Conservation (phyloP, 2,797 vertebrate species). For the Sus cebifrons region DNA sequence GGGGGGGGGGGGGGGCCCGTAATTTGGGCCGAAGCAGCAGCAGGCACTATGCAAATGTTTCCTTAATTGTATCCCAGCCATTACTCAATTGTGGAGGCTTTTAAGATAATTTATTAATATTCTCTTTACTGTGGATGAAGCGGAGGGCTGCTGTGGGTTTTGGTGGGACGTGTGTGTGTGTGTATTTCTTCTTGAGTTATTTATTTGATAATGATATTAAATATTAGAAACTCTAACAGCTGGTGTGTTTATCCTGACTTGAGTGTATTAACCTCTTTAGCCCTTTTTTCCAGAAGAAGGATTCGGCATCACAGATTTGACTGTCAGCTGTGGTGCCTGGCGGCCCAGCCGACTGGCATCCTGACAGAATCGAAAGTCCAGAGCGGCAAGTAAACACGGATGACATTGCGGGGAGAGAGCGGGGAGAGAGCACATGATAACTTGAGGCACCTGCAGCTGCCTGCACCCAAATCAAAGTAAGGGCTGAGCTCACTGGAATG, state of each 20-base stretch:
- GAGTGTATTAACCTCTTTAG: slow-evolving; percentile 98
- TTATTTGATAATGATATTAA: slow-evolving; percentile 94
- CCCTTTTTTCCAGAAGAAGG: slow-evolving; percentile 95
- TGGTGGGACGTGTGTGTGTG: background rate
- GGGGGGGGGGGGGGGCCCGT: background rate
- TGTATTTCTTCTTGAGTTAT: slow-evolving; percentile 89
- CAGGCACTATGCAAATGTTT: slow-evolving; percentile 73
- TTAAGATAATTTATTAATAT: slow-evolving; percentile 87
- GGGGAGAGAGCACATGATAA: slow-evolving; percentile 88
- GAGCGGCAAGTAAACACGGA: slow-evolving; percentile 93
- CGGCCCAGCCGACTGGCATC: slow-evolving; percentile 93
- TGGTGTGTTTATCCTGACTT: slow-evolving; percentile 96
- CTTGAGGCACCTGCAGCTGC: slow-evolving; percentile 94
- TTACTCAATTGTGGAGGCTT: slow-evolving; percentile 83
- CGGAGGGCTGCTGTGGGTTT: slow-evolving; percentile 70
- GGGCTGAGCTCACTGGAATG: slow-evolving; percentile 90
- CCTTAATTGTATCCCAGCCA: slow-evolving; percentile 79
- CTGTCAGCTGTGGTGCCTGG: slow-evolving; percentile 95
- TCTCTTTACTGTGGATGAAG: slow-evolving; percentile 79
- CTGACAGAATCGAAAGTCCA: slow-evolving; percentile 94
- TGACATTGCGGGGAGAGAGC: slow-evolving; percentile 90
- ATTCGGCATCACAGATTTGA: slow-evolving; percentile 93
- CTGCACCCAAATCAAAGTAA: slow-evolving; percentile 90
- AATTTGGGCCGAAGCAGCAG: background rate
- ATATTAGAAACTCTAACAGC: slow-evolving; percentile 97